phyloP scores from a whole-genome alignment of 1,140 invertebrate genomes.

The Microplitis mediator region DNA sequence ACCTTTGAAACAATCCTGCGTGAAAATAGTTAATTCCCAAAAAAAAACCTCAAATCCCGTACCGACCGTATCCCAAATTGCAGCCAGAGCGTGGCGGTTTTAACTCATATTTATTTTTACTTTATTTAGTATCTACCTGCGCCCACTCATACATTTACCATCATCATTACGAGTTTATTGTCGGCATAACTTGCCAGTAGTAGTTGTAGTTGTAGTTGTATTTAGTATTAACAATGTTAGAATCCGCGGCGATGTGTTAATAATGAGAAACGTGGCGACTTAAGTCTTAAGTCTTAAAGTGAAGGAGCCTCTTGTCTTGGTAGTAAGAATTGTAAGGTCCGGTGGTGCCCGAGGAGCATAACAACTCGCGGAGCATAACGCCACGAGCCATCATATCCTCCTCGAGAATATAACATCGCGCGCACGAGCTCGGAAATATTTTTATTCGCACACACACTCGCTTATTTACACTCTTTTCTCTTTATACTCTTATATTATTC shows the following conservation, averaged over 20 bases:
- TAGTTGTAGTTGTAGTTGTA: too few relatives aligned
- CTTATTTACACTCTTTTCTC: not conserved
- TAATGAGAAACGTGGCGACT: constrained; percentile 56
- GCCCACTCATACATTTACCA: too few relatives aligned
- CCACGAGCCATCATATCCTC: constrained; percentile 62
- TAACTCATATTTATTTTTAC: too few relatives aligned
- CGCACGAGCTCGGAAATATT: constrained; percentile 31
- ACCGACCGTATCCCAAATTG: too few relatives aligned
- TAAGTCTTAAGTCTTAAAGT: constrained; percentile 42
- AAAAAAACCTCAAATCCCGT: too few relatives aligned
- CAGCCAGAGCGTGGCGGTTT: too few relatives aligned
- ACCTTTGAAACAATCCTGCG: too few relatives aligned
- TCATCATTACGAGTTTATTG: too few relatives aligned
- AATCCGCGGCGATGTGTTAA: constrained; percentile 54
- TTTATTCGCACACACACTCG: not conserved
- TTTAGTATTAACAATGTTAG: too few relatives aligned
- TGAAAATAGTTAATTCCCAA: too few relatives aligned
- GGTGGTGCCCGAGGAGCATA: constrained; percentile 61
- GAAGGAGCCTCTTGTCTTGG: constrained; percentile 55
- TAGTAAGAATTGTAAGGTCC: constrained; percentile 47
- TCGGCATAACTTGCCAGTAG: too few relatives aligned
- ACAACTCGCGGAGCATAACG: constrained; percentile 61
- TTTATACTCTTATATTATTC: not conserved
- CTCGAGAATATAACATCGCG: constrained; percentile 47
- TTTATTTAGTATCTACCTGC: too few relatives aligned